phyloP scores from a whole-genome alignment of 2,888 invertebrate species.

The Piscicola geometra region DNA sequence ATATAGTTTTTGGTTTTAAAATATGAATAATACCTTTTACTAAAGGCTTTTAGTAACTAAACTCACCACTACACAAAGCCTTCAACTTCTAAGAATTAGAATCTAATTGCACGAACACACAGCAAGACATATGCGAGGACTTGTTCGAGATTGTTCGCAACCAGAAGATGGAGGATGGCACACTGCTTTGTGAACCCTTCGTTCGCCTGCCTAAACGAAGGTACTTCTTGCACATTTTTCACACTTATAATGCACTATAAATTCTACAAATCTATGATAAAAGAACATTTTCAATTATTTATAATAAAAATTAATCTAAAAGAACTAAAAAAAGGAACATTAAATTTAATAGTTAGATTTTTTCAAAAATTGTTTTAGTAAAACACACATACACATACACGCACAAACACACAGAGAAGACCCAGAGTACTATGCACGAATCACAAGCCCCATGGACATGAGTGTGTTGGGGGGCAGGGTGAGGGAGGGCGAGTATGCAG shows the following conservation, averaged over 20 bases:
- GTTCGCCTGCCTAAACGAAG: slow-evolving; percentile 88
- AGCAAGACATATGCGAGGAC: slow-evolving; percentile 67
- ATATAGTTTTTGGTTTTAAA: too few relatives aligned
- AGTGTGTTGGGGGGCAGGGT: slow-evolving; percentile 90
- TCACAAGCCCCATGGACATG: slow-evolving; percentile 89
- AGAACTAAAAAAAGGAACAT: not conserved
- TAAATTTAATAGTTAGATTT: too few relatives aligned
- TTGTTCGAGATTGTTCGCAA: slow-evolving; percentile 85
- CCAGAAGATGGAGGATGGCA: slow-evolving; percentile 85
- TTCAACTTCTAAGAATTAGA: too few relatives aligned
- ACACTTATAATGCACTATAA: not conserved
- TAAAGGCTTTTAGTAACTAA: too few relatives aligned
- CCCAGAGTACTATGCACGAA: slow-evolving; percentile 64
- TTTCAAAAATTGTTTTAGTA: too few relatives aligned
- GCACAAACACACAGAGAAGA: slow-evolving; percentile 49
- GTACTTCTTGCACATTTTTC: slow-evolving; percentile 60
- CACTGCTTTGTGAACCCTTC: slow-evolving; percentile 83
- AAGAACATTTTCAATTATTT: not conserved
- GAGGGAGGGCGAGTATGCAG: slow-evolving; percentile 92
- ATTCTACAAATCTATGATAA: not conserved
- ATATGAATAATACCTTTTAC: too few relatives aligned
- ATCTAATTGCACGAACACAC: too few relatives aligned
- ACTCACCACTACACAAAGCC: too few relatives aligned
- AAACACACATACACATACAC: too few relatives aligned
- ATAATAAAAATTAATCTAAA: not conserved